Evolutionary conservation across 1,140 invertebrate genomes (phyloP).

Genomic region (Drosophila miranda): DNA sequence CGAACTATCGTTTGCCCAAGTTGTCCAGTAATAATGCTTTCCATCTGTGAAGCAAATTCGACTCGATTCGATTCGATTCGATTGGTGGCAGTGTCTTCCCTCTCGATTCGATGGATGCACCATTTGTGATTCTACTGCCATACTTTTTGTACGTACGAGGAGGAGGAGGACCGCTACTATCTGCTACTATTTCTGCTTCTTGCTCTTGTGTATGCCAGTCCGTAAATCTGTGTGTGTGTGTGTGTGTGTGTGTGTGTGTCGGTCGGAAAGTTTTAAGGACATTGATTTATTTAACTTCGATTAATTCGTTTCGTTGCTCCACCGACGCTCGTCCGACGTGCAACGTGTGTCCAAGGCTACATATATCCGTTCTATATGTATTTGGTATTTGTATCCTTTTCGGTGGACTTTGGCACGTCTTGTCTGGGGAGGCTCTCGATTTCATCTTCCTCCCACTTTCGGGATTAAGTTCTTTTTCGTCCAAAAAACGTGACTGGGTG

Average conservation of each 20-base stretch:
- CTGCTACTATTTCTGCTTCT: slow-evolving; percentile 8
- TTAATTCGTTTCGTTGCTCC: slow-evolving; percentile 70
- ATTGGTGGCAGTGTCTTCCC: slow-evolving; percentile 7
- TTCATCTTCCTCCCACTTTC: slow-evolving; percentile 54
- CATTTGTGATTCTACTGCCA: no score
- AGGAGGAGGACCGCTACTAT: no score
- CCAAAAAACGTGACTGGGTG: slow-evolving; percentile 78
- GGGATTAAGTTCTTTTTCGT: slow-evolving; percentile 76
- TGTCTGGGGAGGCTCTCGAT: slow-evolving; percentile 68
- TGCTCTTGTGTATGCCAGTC: slow-evolving; percentile 9
- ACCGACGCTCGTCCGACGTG: neutral
- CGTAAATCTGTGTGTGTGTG: slow-evolving; percentile 62
- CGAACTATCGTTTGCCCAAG: no score
- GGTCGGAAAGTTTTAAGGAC: slow-evolving; percentile 68
- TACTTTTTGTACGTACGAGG: no score
- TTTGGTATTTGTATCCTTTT: slow-evolving; percentile 30
- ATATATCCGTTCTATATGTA: slow-evolving; percentile 13
- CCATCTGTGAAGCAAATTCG: slow-evolving; percentile 45
- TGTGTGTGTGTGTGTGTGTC: no score
- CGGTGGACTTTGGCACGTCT: slow-evolving; percentile 71
- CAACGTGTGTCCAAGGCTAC: slow-evolving; percentile 42
- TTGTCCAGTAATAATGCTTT: neutral
- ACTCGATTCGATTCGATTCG: neutral
- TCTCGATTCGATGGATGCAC: no score
- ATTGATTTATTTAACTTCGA: slow-evolving; percentile 82